phyloP scores from a whole-genome alignment of 2,113 vertebrate species.

The Zosterops lateralis region DNA sequence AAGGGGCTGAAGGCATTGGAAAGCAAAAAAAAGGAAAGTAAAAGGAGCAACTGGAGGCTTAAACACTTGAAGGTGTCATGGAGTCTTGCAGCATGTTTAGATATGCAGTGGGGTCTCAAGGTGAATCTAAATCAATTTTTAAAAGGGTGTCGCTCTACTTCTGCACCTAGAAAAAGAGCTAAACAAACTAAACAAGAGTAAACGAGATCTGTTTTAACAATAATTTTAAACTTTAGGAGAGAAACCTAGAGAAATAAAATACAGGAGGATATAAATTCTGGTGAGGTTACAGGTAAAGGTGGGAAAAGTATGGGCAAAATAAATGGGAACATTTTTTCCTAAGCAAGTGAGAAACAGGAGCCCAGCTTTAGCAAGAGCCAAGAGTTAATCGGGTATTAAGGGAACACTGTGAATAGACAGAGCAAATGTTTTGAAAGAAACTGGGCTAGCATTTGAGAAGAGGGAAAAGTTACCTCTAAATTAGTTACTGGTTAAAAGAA shows the following conservation, averaged over 20 bases:
- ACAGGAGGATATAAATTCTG: not conserved
- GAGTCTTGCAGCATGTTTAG: not conserved
- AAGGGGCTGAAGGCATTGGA: not conserved
- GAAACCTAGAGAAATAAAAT: not conserved
- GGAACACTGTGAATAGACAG: not conserved
- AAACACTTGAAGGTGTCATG: not conserved
- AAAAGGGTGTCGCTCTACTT: not conserved
- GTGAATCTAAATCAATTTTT: not conserved
- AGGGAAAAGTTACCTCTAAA: not conserved
- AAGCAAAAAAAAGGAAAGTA: not conserved
- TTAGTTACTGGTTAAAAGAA: not conserved
- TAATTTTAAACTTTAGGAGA: not conserved
- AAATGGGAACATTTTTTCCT: not conserved
- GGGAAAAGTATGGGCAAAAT: not conserved
- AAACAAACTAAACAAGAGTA: not conserved
- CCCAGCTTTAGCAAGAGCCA: not conserved
- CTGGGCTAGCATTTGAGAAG: not conserved
- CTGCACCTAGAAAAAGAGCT: not conserved
- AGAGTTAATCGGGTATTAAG: accelerated
- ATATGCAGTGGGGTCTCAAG: accelerated
- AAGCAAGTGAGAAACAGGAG: not conserved
- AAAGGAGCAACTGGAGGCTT: not conserved
- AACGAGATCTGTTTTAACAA: not conserved
- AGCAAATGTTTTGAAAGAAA: not conserved
- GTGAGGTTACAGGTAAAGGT: not conserved